phyloP scores from a whole-genome alignment of 2,113 vertebrate species.

The Lepus europaeus region DNA sequence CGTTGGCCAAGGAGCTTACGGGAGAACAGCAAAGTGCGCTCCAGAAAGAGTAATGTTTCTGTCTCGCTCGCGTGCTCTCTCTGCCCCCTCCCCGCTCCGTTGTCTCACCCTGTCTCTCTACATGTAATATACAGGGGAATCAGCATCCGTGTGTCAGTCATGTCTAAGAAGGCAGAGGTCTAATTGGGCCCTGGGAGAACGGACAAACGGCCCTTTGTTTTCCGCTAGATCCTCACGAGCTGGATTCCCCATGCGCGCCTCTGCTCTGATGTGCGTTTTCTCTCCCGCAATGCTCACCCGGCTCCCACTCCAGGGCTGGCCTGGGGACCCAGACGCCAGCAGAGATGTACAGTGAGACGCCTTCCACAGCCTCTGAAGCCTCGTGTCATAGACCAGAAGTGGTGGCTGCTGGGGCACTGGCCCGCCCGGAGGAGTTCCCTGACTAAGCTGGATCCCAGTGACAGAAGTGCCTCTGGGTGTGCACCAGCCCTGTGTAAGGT shows the following conservation, averaged over 20 bases:
- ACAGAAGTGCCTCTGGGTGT: too few relatives aligned
- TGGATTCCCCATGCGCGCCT: background rate
- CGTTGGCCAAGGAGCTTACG: background rate
- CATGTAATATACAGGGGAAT: background rate
- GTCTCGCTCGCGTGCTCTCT: background rate
- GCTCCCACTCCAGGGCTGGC: background rate
- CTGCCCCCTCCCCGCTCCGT: background rate
- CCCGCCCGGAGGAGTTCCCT: too few relatives aligned
- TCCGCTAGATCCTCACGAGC: background rate
- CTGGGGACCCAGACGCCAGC: background rate
- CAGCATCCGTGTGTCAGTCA: background rate
- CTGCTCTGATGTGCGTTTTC: background rate
- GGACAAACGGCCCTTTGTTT: background rate
- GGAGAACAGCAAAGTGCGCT: background rate
- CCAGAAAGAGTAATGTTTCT: background rate
- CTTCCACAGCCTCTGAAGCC: background rate
- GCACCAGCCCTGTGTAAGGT: too few relatives aligned
- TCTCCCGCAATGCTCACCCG: background rate
- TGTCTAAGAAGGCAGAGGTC: background rate
- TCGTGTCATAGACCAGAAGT: background rate
- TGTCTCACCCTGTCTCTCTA: background rate
- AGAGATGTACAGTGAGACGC: too few relatives aligned
- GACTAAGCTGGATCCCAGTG: too few relatives aligned
- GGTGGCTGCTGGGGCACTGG: too few relatives aligned
- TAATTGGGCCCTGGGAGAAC: slow-evolving; percentile 2